phyloP scores from a whole-genome alignment of 2,113 vertebrate species.

The Ameiurus melas region DNA sequence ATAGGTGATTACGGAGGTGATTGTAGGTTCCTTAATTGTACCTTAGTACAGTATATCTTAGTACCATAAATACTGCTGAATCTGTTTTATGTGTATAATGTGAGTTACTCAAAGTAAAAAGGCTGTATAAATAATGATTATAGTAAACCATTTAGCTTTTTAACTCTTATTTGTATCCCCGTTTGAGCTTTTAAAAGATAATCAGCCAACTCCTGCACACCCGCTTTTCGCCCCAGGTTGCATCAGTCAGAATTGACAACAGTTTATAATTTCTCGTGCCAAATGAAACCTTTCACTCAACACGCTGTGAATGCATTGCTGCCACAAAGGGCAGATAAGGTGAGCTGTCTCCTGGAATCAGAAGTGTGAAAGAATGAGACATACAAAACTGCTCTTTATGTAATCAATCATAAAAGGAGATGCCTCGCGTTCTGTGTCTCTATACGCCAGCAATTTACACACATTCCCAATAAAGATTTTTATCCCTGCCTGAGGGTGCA shows the following conservation, averaged over 20 bases:
- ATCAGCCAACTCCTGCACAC: slow-evolving; percentile 50
- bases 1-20: background rate
- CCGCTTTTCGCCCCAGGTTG: slow-evolving; percentile 51
- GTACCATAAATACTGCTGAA: background rate
- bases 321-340: slow-evolving; percentile 57
- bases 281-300: slow-evolving; percentile 53
- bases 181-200: slow-evolving; percentile 38
- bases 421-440: slow-evolving; percentile 41
- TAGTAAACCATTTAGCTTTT: slow-evolving; percentile 42
- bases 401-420: slow-evolving; percentile 44
- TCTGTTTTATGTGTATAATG: too few relatives aligned
- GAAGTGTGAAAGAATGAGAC: slow-evolving; percentile 50
- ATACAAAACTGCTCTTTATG: slow-evolving; percentile 42
- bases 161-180: slow-evolving; percentile 15
- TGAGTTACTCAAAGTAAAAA: background rate
- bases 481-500: slow-evolving; percentile 43
- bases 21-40: background rate
- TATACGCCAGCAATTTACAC: slow-evolving; percentile 52
- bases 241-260: slow-evolving; percentile 59
- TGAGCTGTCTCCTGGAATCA: slow-evolving; percentile 48
- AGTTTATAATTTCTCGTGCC: slow-evolving; percentile 63
- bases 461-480: slow-evolving; percentile 42
- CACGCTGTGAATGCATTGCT: slow-evolving; percentile 46
- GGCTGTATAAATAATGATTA: slow-evolving; percentile 1
- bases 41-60: background rate